Percentiles rank a stretch among this genome's conserved stretches.
Evolutionary conservation across 2,113 vertebrate species (phyloP).

Genomic region (Paramormyrops kingsleyae): DNA sequence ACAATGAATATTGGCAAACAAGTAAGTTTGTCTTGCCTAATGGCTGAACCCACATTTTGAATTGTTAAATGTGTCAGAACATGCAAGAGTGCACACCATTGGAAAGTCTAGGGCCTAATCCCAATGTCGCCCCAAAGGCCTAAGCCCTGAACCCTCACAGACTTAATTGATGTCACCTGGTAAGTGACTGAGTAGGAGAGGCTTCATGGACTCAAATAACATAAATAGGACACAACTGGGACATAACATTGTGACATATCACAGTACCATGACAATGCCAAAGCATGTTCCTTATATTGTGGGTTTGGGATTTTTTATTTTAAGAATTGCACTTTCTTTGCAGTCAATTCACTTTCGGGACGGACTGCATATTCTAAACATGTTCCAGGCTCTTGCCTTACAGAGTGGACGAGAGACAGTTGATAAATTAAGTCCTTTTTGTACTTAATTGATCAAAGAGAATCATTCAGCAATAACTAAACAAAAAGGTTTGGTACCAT

Average conservation of each 20-base stretch:
- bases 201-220: no score
- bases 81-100: background rate
- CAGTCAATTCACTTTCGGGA: background rate
- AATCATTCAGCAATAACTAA: background rate
- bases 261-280: background rate
- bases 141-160: no score
- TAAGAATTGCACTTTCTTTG: background rate
- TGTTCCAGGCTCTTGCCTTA: background rate
- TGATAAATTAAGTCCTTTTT: background rate
- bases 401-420: background rate
- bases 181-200: background rate
- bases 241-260: background rate
- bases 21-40: no score
- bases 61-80: background rate
- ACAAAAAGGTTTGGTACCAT: background rate
- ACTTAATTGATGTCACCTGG: background rate
- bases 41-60: background rate
- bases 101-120: background rate
- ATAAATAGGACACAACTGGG: no score
- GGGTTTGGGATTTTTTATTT: background rate
- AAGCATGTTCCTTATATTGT: background rate
- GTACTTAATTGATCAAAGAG: no score
- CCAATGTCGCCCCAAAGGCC: background rate
- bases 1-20: no score
- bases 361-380: background rate